Evolutionary conservation across 2,797 vertebrate genomes (phyloP).

Genomic region (Enteromius viviparus): DNA sequence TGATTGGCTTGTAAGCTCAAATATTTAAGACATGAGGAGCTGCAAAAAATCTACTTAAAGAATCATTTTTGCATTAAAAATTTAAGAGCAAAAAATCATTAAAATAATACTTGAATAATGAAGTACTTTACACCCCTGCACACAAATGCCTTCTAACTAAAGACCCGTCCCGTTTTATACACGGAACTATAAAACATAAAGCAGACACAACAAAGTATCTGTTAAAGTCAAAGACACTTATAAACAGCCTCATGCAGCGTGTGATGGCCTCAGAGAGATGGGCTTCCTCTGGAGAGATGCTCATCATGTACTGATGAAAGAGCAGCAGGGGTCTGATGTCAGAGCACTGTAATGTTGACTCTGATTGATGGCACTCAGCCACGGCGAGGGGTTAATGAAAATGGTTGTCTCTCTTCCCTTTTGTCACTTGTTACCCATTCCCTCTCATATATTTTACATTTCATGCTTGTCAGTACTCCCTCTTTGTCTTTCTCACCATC

Average conservation of each 20-base stretch:
- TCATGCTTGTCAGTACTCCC: constrained; percentile 14
- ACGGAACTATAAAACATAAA: constrained; percentile 4
- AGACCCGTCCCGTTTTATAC: not conserved
- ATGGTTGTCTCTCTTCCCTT: constrained; percentile 43
- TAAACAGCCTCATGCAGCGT: constrained; percentile 35
- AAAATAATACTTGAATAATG: not conserved
- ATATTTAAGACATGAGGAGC: not conserved
- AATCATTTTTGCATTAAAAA: not conserved
- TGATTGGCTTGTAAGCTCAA: not conserved
- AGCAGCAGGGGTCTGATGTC: constrained; percentile 71
- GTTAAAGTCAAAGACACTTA: constrained; percentile 6
- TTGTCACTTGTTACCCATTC: constrained; percentile 25
- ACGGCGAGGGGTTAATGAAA: constrained; percentile 67
- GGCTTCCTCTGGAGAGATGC: constrained; percentile 53
- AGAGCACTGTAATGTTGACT: constrained; percentile 64
- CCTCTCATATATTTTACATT: constrained; percentile 30
- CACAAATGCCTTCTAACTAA: not conserved
- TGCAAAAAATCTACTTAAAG: not conserved
- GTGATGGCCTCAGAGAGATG: constrained; percentile 28
- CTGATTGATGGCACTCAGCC: constrained; percentile 68
- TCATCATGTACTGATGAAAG: constrained; percentile 63
- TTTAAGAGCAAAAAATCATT: not conserved
- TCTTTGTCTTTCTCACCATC: constrained; percentile 78
- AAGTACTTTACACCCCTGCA: not conserved
- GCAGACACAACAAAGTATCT: constrained; percentile 20